Conservation (phyloP, 2,113 vertebrate genomes). For the Arvicanthis niloticus region DNA sequence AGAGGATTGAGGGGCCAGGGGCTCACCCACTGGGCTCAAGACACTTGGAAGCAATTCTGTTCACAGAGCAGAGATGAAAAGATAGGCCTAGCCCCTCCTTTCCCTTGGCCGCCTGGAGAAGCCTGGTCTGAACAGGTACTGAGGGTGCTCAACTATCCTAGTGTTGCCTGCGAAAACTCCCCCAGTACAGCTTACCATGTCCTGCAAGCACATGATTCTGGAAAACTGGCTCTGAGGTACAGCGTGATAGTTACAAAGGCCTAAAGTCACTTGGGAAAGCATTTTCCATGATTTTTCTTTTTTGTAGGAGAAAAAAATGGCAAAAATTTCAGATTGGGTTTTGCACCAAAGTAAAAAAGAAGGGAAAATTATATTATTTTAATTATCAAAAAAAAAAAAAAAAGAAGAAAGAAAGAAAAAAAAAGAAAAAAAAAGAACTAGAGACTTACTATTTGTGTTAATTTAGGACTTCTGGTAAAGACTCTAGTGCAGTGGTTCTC, state of each 20-base stretch:
- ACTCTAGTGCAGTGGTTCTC: not conserved
- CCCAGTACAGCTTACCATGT: not conserved
- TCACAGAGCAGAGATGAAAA: accelerated
- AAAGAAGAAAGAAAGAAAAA: too few species aligned
- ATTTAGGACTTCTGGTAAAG: not conserved
- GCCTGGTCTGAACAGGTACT: not conserved
- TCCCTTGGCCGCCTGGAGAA: not conserved
- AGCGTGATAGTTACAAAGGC: not conserved
- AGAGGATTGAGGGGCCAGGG: not conserved
- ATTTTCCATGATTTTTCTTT: not conserved
- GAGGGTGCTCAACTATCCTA: not conserved
- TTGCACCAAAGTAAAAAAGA: not conserved
- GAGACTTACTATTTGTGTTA: not conserved
- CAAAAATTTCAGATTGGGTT: not conserved
- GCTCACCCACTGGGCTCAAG: not conserved
- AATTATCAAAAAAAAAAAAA: not conserved
- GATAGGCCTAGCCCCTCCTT: not conserved
- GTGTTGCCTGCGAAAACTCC: not conserved
- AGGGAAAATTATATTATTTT: not conserved
- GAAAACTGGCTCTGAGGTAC: not conserved
- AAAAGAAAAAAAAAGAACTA: not conserved
- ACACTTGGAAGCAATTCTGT: not conserved
- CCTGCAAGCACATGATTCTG: not conserved
- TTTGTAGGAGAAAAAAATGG: not conserved
- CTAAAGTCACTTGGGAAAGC: not conserved